A percentile compares a stretch with the other conserved stretches of the same genome.
These are phyloP conservation scores for Drepanosiphum platanoidis DNA, from an alignment of 2,888 invertebrate genomes.

Conservation along the genomic window DNA sequence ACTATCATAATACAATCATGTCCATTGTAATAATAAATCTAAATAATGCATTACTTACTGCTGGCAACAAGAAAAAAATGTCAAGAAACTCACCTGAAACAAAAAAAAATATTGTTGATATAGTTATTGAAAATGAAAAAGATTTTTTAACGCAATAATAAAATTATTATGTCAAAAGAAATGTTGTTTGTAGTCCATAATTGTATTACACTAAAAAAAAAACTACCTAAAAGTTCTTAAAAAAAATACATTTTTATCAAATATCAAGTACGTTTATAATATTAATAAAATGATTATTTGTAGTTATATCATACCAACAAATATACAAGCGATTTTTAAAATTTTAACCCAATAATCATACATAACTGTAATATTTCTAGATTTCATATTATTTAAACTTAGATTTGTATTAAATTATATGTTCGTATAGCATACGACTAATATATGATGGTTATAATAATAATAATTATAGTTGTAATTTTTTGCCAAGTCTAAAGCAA, in stretches of 20 bases:
- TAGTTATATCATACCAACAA: not conserved
- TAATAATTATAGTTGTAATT: not conserved
- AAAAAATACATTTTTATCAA: not conserved
- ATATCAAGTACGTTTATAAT: not conserved
- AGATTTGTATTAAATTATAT: too few relatives aligned
- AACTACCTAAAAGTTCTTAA: not conserved
- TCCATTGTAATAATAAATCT: not conserved
- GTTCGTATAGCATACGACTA: too few relatives aligned
- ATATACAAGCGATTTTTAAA: too few relatives aligned
- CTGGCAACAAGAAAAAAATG: conserved; percentile 4
- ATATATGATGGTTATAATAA: too few relatives aligned
- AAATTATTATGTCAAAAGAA: not conserved
- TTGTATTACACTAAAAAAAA: not conserved
- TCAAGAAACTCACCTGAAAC: conserved; percentile 47
- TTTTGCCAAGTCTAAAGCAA: conserved; percentile 42
- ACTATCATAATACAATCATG: not conserved
- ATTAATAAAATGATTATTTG: not conserved
- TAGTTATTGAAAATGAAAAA: not conserved
- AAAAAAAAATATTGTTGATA: not conserved
- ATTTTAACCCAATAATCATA: not conserved
- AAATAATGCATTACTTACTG: not conserved
- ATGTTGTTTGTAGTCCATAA: not conserved
- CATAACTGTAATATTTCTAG: not conserved
- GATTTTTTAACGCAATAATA: not conserved
- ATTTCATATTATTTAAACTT: too few relatives aligned